Evolutionary conservation across 2,113 vertebrate genomes (phyloP), one percentile per base, ranked within the genome.

Genomic region (Callaeas wilsoni): DNA sequence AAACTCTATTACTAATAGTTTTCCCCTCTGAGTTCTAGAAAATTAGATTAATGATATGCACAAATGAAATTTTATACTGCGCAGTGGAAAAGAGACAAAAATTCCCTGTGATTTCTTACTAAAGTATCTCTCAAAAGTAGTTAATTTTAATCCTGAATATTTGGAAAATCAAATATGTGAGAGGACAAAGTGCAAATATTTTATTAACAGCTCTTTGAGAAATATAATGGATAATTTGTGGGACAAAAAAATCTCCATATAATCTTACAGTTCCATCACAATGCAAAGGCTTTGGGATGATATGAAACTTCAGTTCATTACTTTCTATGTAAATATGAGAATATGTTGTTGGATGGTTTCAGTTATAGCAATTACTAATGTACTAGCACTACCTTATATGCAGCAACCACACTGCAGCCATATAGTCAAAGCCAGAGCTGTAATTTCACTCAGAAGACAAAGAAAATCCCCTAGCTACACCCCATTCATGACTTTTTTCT

Each of bases 391-490:
- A 46, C 27, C 21, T 49, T 22, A n/a, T 52, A 44, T 3, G 25
- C 4, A 69, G 12, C 0, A 8, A 50, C 20, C n/a, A 8, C 25
- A 35, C 64, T 64, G 32, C 21, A 87, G 13, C 17, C 18, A 21
- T 35, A 20, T 27, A 59, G 16, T 63, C 39, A 68, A 16, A 83
- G 25, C 6, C n/a, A 71, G 37, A 93, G 42, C 16, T 57, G 29
- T 32, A 76, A 75, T 49, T 8, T 88, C 29, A 64, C 7, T 12
- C 11, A 42, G 19, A 87, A 75, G 5, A 20, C 26, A 60, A 87
- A 82, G 16, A 68, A 75, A 68, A 83, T 52, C 4, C 8, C 5
- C 2, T 2, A 1, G 7, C 17, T 46, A 49, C 1, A n/a, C 2
- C 6, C 2, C 30, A 33, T 6, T 82, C 6, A 14, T 32, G 0